Evolutionary conservation across 2,888 invertebrate species (phyloP), one percentile per base, ranked within the genome.

Genomic region (Mellilla xanthometata): DNA sequence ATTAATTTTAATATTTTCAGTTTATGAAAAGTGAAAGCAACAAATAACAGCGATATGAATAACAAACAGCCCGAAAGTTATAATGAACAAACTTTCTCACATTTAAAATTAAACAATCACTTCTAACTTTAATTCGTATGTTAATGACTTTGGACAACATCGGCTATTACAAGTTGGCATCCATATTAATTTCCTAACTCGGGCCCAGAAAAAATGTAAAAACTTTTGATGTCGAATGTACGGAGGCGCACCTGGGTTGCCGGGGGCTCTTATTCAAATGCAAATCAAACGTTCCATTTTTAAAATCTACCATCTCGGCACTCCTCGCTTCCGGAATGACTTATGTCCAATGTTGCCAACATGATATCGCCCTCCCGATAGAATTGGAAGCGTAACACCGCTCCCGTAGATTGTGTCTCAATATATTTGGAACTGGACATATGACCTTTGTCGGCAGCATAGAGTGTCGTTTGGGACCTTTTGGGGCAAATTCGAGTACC

Each of bases 261-360:
- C 82, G 68, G 83, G 86, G 87, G 86, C 86, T 80, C 84, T 82
- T 79, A 90, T 90, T 90, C 90, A 90, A 89, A 90, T 90, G 90
- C 89, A 90, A 90, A 90, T 90, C 89, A 90, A 90, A 87, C 84
- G 89, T 88, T 87, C 90, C 89, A 88, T 89, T 90, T 90, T 90
- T 80, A 86, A 88, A 88, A 87, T 88, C 85, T 87, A 88, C 87
- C 87, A 86, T 88, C 86, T 85, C 85, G 78, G 73, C 81, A 76
- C 78, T 81, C 78, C 80, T 83, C 75, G 78, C 78, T 84, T 86
- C 86, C 85, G 85, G 81, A 88, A 86, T 73, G 88, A 84, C 87
- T 83, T 88, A 87, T 81, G 80, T 85, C 77, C 82, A 81, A 76
- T 74, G 69, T 76, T 74, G 70, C 75, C 71, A 72, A 77, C 72